Evolutionary conservation across 2,797 vertebrate genomes (phyloP).

Genomic region (Chaenodraco wilsoni): DNA sequence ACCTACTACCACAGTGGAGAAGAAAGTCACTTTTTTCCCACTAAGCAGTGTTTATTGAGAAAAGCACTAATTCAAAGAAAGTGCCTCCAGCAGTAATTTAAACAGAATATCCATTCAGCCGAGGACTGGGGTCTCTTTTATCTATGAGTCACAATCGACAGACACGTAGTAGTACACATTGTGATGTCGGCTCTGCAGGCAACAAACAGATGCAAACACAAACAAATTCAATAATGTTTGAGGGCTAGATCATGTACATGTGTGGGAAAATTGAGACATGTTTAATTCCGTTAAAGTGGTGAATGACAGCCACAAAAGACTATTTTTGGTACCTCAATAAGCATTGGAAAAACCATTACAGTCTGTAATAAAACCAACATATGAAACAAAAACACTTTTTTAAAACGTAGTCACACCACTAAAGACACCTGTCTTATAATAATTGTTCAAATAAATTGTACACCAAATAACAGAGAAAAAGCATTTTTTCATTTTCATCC

Average conservation of each 20-base stretch:
- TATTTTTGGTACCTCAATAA: conserved; percentile 4
- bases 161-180: conserved; percentile 56
- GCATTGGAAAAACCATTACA: background rate
- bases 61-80: conserved; percentile 74
- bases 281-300: conserved; percentile 50
- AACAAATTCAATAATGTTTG: conserved; percentile 58
- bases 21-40: conserved; percentile 47
- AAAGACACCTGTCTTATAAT: background rate
- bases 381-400: too few species aligned
- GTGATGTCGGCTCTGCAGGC: conserved; percentile 68
- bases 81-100: conserved; percentile 66
- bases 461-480: background rate
- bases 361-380: background rate
- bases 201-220: conserved; percentile 63
- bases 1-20: conserved; percentile 41
- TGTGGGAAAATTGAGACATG: conserved; percentile 32
- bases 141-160: conserved; percentile 69
- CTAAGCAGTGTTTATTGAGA: conserved; percentile 63
- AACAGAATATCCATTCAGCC: conserved; percentile 77
- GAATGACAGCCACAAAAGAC: conserved; percentile 12
- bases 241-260: conserved; percentile 54
- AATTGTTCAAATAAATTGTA: background rate
- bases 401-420: background rate
- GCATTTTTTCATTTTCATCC: background rate
- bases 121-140: conserved; percentile 63